Base-by-base conservation (phyloP, 2,888 invertebrate species). In the Temnothorax rugatulus region DNA sequence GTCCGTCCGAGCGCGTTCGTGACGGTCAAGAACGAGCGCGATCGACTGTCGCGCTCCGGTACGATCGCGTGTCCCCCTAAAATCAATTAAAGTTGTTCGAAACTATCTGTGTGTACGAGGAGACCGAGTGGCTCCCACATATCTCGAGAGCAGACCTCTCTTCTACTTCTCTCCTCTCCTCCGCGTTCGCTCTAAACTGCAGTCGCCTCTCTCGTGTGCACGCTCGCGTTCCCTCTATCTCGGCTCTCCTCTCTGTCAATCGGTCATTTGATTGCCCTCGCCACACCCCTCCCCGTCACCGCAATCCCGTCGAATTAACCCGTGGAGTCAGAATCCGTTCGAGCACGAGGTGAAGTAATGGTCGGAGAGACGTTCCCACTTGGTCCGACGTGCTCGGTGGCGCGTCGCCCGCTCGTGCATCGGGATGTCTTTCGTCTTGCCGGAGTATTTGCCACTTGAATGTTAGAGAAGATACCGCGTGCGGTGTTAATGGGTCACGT, bases 101-200 rank as follows among this genome's bases (percentile, higher is more conserved):
- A 89, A 90, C 83, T 88, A 89, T 91, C 89, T 91, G 91, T 91
- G 91, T 91, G 91, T 91, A 91, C 91, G 86, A 87, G 85, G 85
- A 85, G 86, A 87, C 87, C 87, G 88, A 89, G 87, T 86, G 89
- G 91, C 91, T 91, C 91, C 91, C 91, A 91, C 91, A 91, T 91
- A 87, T 90, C 88, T 87, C 88, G 85, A 71, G 87, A 86, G 82
- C 73, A 82, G 87, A 81, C 77, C 77, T 84, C 84, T 50, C 68
- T 38, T 4, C 84, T 84, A 82, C 69, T 38, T 4, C 74, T 38
- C 59, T 44, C 66, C 38, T 41, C 52, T 34, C 61, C 21, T 15
- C 50, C 79, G 44, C 41, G 59, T 21, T 66, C 52, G 64, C 38
- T 77, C 68, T 77, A 69, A 34, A 34, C 59, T 25, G 21, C 7